Base-by-base conservation (phyloP, 2,888 invertebrate genomes). In the Melikaiella ostensackeni region DNA sequence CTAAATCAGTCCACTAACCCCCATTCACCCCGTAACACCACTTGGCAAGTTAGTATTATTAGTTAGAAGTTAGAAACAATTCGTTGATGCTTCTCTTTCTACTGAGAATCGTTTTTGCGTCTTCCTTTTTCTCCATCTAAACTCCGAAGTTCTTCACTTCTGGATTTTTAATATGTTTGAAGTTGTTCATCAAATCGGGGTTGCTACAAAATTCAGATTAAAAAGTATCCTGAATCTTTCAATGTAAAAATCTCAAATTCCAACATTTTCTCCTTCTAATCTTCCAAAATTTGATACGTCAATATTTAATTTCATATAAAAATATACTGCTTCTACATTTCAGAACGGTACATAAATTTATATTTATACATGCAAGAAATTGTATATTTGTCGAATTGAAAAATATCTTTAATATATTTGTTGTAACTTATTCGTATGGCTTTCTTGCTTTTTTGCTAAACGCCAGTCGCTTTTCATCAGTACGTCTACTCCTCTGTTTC, bases 1-100 rank as follows among this genome's bases (percentile, higher is more conserved):
- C 81, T 84, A 88, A 86, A 84, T 87, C 85, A 86, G 83, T 86
- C 83, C 85, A 87, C 81, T 86, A 86, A 88, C 81, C 82, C 70
- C 42, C 85, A 86, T 83, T 84, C 85, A 86, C 85, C 84, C 85
- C 84, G 86, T 87, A 87, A 88, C 84, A 88, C 50, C 46, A 70
- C 70, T 50, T 61, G 57, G 74, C 74, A 74, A 74, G 59, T 74
- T 74, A 74, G 57, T 61, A 74, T 74, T 74, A 57, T 74, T 59
- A 74, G 59, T 27, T 50, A 30, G 70, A 46, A 74, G 59, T 19
- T 70, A 70, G 70, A 30, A 50, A 70, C n/a, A 70, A 70, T 50
- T 70, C 11, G 70, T 50, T 70, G 76, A 42, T 70, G 70, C 70
- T 70, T 70, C 50, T 70, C 70, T 30, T 70, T 70, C 70, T 70